Evolutionary conservation across 1,140 invertebrate species (phyloP).

Genomic region (Hyposmocoma kahamanoa): DNA sequence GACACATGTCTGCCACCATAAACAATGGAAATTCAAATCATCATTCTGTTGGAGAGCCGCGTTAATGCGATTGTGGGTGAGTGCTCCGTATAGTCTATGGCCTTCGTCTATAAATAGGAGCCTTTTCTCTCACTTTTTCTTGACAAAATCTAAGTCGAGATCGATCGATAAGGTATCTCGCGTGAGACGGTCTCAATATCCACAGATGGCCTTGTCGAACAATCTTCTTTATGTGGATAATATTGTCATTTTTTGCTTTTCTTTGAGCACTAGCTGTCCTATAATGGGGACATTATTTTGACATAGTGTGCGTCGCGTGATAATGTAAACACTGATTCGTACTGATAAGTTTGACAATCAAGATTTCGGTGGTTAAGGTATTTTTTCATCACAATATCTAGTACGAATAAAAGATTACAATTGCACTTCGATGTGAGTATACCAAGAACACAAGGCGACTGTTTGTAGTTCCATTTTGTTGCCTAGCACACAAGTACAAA

Average conservation of each 20-base stretch:
- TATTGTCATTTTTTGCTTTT: slow-evolving; percentile 66
- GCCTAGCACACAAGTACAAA: no score
- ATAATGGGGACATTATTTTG: slow-evolving; percentile 73
- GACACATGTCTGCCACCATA: slow-evolving; percentile 73
- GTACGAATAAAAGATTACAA: no score
- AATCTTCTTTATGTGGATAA: slow-evolving; percentile 58
- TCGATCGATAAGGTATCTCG: slow-evolving; percentile 66
- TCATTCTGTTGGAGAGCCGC: slow-evolving; percentile 53
- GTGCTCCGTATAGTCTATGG: slow-evolving; percentile 55
- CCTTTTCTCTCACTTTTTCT: slow-evolving; percentile 70
- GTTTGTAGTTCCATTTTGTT: no score
- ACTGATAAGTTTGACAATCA: slow-evolving; percentile 68
- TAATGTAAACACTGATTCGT: slow-evolving; percentile 70
- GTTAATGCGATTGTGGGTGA: slow-evolving; percentile 69
- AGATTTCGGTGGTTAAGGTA: no score
- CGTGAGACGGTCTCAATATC: slow-evolving; percentile 71
- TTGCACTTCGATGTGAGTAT: no score
- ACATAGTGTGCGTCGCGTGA: slow-evolving; percentile 57
- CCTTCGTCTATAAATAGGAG: slow-evolving; percentile 68
- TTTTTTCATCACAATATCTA: no score
- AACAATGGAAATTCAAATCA: slow-evolving; percentile 73
- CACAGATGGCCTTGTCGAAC: slow-evolving; percentile 68
- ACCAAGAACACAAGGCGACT: no score
- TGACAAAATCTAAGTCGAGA: slow-evolving; percentile 67
- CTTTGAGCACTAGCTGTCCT: slow-evolving; percentile 63